Evolutionary conservation across 2,797 vertebrate species (phyloP).

Genomic region (Steatocranus sp.): DNA sequence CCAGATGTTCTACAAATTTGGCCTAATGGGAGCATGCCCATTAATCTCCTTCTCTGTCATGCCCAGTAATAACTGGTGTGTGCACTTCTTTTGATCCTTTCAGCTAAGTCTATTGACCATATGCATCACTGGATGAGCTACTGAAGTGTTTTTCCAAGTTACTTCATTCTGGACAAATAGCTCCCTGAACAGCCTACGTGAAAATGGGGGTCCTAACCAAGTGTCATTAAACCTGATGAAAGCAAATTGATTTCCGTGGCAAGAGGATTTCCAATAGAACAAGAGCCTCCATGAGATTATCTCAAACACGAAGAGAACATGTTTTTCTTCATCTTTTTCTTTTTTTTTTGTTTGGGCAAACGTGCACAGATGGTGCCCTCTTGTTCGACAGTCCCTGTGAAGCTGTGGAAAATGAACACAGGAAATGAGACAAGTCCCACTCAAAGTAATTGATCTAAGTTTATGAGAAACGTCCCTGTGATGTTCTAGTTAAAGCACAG

Average conservation of each 20-base stretch:
- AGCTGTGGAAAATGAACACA: constrained; percentile 41
- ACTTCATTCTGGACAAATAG: constrained; percentile 25
- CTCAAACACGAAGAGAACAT: constrained; percentile 1
- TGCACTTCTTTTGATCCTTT: not conserved
- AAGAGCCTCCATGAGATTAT: constrained; percentile 35
- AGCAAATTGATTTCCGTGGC: constrained; percentile 65
- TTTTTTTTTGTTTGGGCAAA: not conserved
- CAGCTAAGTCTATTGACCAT: constrained; percentile 5
- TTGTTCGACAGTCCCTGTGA: constrained; percentile 36
- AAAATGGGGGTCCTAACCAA: constrained; percentile 43
- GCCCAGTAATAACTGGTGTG: not conserved
- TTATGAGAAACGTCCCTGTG: constrained; percentile 7
- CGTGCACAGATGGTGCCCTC: constrained; percentile 55
- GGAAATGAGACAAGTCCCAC: constrained; percentile 49
- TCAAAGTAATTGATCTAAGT: constrained; percentile 33
- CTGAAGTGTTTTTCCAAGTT: constrained; percentile 39
- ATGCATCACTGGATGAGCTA: constrained; percentile 20
- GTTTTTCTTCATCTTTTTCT: not conserved
- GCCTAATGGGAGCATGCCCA: not conserved
- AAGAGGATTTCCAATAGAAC: constrained; percentile 40
- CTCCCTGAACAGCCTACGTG: constrained; percentile 16
- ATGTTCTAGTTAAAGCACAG: not conserved
- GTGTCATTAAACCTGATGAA: constrained; percentile 65
- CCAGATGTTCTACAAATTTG: not conserved
- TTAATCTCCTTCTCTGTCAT: not conserved